Percentiles rank a stretch among this genome's conserved stretches.
These are phyloP conservation scores for Xenus cinereus DNA, from an alignment of 2,113 vertebrate species.

Conservation along the genomic window DNA sequence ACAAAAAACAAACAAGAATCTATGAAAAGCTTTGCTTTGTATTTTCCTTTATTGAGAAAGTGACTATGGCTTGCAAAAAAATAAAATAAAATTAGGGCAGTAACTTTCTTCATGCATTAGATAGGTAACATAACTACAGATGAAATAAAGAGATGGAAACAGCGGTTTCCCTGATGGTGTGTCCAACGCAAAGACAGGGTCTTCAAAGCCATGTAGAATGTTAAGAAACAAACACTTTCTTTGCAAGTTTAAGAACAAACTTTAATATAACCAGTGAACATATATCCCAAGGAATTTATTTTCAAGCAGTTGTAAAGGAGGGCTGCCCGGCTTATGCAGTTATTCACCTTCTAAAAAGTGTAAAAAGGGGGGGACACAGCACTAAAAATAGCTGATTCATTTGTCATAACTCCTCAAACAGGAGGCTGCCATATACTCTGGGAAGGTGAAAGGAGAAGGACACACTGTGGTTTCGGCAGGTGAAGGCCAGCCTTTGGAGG, in stretches of 20 bases:
- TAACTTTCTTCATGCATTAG: background rate
- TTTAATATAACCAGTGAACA: background rate
- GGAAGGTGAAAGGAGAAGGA: background rate
- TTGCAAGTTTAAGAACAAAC: background rate
- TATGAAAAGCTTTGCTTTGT: background rate
- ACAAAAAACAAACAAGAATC: background rate
- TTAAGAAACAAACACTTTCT: background rate
- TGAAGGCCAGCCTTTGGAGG: background rate
- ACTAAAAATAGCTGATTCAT: background rate
- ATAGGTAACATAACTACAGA: background rate
- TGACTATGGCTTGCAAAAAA: background rate
- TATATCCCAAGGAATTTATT: background rate
- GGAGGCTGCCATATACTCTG: background rate
- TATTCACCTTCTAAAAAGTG: background rate
- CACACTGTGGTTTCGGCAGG: background rate
- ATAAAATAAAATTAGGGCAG: background rate
- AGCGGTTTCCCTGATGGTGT: background rate
- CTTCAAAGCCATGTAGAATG: background rate
- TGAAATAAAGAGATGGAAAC: background rate
- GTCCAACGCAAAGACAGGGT: background rate
- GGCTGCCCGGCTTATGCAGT: background rate
- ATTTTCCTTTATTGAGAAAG: background rate
- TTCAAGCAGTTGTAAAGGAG: background rate
- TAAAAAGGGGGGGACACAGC: background rate
- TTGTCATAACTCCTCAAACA: background rate